Evolutionary conservation across 2,113 vertebrate genomes (phyloP), one percentile per base, ranked within the genome.

Genomic region (Poeciliopsis occidentalis): DNA sequence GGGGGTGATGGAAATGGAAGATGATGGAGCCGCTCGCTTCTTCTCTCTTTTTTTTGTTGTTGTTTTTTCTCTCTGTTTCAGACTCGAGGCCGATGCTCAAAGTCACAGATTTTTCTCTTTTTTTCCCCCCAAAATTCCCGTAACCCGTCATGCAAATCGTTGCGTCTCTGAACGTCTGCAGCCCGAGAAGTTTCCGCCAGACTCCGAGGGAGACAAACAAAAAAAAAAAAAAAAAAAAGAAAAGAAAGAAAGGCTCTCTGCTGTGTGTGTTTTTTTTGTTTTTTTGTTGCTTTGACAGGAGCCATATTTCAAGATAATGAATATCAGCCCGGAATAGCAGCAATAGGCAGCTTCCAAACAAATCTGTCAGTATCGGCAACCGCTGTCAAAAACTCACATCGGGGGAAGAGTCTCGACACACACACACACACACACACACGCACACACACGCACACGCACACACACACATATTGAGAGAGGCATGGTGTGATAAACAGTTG

Each of bases 251-350:
- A 8, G 3, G 19, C 41, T 54, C 27, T 27, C 27, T 27, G 27
- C 27, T 27, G 10, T 63, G 29, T 29, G 29, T 29, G 29, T 29
- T 1, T 29, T 2, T 29, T 29, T 29, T 3, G 2, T 32, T 60
- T 19, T 37, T 31, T 31, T 71, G 30, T n/a, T 3, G 34, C 11
- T 64, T 75, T 70, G 69, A 83, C 80, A 63, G 32, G 60, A 47
- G 62, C 78, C 76, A 39, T 82, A 75, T 86, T 85, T 88, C 83
- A 76, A 39, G 30, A 83, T 69, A 79, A 84, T 69, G 44, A 82
- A 72, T 44, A 64, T 64, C 60, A 26, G 71, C 66, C 26, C 41
- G 60, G 79, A 84, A 72, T 67, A 85, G 60, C 75, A 60, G 62
- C 73, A 72, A 81, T n/a, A 27, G 29, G 65, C 67, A 39, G 78